Evolutionary conservation across 2,888 invertebrate genomes (phyloP).

Genomic region (Pinctada fucata): DNA sequence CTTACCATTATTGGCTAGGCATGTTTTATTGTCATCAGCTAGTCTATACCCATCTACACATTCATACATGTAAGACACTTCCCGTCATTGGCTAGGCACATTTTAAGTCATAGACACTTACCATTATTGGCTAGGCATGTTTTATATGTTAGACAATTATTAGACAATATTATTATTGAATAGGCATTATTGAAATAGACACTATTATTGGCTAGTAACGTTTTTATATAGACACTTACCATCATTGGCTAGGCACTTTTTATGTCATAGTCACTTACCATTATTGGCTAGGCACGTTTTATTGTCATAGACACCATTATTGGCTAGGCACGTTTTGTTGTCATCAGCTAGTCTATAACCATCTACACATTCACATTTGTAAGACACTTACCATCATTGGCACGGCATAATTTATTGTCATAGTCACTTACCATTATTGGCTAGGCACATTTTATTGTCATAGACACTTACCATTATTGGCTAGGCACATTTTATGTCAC

Average conservation of each 20-base stretch:
- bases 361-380: slow-evolving; percentile 84
- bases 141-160: background rate
- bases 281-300: too few relatives aligned
- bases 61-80: slow-evolving; percentile 82
- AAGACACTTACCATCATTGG: slow-evolving; percentile 87
- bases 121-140: slow-evolving; percentile 85
- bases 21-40: slow-evolving; percentile 78
- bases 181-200: too few relatives aligned
- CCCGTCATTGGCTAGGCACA: slow-evolving; percentile 33
- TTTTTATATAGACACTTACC: slow-evolving; percentile 80
- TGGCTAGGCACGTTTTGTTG: slow-evolving; percentile 80
- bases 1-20: slow-evolving; percentile 85
- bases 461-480: slow-evolving; percentile 83
- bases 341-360: slow-evolving; percentile 83
- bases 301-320: slow-evolving; percentile 80
- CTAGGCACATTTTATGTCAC: slow-evolving; percentile 80
- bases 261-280: slow-evolving; percentile 80
- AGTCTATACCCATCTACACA: slow-evolving; percentile 85
- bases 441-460: slow-evolving; percentile 80
- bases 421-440: slow-evolving; percentile 85
- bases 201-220: slow-evolving; percentile 86
- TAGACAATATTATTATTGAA: too few relatives aligned
- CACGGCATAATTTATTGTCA: slow-evolving; percentile 80
- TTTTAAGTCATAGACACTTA: slow-evolving; percentile 72
- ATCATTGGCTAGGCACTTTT: slow-evolving; percentile 83